A percentile compares a stretch with the other conserved stretches of the same genome.
These are phyloP conservation scores for Lophius americanus DNA, from an alignment of 2,797 vertebrate species.

Conservation along the genomic window DNA sequence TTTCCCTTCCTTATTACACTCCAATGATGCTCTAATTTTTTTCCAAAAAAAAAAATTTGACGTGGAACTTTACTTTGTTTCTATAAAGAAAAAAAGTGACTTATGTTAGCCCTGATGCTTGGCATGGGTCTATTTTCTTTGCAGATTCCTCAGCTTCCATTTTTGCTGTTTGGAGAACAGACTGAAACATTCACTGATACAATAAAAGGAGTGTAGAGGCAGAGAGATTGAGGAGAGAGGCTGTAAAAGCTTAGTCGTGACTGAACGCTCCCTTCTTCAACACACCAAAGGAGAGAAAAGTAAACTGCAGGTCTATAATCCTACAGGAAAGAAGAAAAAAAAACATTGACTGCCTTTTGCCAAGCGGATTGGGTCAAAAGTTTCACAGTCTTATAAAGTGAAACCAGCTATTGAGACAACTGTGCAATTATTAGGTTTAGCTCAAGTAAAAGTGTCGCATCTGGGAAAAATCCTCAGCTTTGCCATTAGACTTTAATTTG, in stretches of 20 bases:
- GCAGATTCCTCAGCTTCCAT: constrained; percentile 15
- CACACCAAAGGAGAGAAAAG: constrained; percentile 31
- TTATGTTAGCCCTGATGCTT: background rate
- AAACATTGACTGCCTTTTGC: constrained; percentile 4
- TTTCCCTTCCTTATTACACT: constrained; percentile 8
- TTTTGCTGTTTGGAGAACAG: constrained; percentile 19
- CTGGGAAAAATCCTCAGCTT: constrained; percentile 4
- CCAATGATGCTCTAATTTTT: constrained; percentile 7
- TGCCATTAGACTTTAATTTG: background rate
- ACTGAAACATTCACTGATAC: constrained; percentile 16
- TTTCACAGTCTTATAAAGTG: constrained; percentile 1
- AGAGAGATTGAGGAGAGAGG: constrained; percentile 7
- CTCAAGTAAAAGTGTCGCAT: background rate
- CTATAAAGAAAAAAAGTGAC: constrained; percentile 4
- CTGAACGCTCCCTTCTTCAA: constrained; percentile 29
- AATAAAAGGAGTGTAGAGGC: constrained; percentile 26
- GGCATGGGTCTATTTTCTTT: background rate
- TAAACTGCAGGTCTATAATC: constrained; percentile 20
- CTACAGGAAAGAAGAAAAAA: constrained; percentile 7
- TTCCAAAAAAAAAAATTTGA: background rate
- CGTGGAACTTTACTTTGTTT: background rate
- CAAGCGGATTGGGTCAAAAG: constrained; percentile 6
- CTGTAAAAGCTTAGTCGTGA: constrained; percentile 39
- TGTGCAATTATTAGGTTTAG: too few species aligned
- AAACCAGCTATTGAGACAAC: background rate